Percentiles rank a stretch among this genome's conserved stretches.
Evolutionary conservation across 2,113 vertebrate species (phyloP).

Genomic region (Hemibagrus wyckioides): DNA sequence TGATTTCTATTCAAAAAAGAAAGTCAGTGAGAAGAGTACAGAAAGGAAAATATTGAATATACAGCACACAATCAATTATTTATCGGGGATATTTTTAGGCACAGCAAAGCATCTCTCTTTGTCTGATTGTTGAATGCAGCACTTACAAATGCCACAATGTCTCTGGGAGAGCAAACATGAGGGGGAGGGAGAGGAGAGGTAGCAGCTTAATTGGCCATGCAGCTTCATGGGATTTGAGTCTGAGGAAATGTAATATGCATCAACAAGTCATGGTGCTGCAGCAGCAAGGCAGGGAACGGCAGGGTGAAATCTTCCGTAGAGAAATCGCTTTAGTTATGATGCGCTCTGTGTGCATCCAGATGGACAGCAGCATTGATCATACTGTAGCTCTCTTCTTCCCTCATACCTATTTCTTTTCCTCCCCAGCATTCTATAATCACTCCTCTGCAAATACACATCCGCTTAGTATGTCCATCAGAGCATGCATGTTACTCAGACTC

Average conservation of each 20-base stretch:
- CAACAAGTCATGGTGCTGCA: conserved; percentile 60
- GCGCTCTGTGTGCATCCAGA: conserved; percentile 57
- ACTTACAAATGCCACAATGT: conserved; percentile 53
- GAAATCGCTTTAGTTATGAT: conserved; percentile 63
- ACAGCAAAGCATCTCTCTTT: conserved; percentile 18
- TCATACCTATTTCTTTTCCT: conserved; percentile 6
- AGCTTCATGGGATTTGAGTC: conserved; percentile 57
- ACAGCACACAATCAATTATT: conserved; percentile 12
- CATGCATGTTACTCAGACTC: not conserved
- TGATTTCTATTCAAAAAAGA: conserved; percentile 7
- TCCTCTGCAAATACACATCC: not conserved
- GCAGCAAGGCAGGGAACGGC: conserved; percentile 54
- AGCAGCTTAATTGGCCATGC: conserved; percentile 61
- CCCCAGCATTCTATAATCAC: not conserved
- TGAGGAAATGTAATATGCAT: conserved; percentile 60
- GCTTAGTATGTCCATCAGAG: not conserved
- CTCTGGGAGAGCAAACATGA: conserved; percentile 24
- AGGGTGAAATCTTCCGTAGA: conserved; percentile 64
- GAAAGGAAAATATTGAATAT: not conserved
- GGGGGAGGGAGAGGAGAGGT: conserved; percentile 38
- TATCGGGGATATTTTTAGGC: conserved; percentile 15
- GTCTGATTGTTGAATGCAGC: conserved; percentile 41
- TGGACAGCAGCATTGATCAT: conserved; percentile 57
- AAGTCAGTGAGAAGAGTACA: not conserved
- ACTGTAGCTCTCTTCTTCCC: conserved; percentile 26